These are phyloP conservation scores for Mellilla xanthometata DNA, from an alignment of 2,888 invertebrate species.

Conservation along the genomic window DNA sequence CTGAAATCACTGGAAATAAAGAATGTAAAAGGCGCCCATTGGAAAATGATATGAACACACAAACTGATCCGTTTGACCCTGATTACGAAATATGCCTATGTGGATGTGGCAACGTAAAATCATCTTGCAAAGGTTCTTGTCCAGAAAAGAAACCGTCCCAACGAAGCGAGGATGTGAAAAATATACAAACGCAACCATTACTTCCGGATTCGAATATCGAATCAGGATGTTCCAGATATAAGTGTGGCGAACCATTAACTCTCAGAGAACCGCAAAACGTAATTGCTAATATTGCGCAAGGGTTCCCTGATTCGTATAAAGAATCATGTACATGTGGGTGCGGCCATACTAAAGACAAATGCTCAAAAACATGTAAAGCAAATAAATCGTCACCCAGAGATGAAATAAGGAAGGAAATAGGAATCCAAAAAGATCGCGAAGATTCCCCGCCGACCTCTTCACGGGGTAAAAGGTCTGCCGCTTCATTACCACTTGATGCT, in stretches of 20 bases:
- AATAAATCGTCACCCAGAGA: not conserved
- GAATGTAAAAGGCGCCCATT: no score
- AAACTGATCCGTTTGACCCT: not conserved
- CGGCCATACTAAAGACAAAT: conserved; percentile 8
- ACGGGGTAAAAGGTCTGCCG: not conserved
- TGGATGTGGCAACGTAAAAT: conserved; percentile 14
- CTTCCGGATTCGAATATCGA: no score
- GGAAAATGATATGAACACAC: not conserved
- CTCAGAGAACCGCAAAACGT: not conserved
- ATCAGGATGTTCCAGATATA: no score
- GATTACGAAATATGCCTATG: conserved; percentile 12
- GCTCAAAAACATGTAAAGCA: not conserved
- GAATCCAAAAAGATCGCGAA: conserved; percentile 32
- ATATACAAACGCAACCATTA: no score
- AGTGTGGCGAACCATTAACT: no score
- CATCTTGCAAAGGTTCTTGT: conserved; percentile 1
- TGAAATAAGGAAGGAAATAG: conserved; percentile 19
- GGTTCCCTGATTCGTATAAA: not conserved
- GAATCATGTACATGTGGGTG: conserved; percentile 8
- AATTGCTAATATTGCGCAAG: no score
- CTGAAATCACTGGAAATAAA: no score
- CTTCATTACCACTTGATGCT: not conserved
- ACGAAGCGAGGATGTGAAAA: no score
- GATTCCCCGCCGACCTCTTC: not conserved
- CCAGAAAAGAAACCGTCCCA: no score